Conservation (phyloP, 2,113 vertebrate species). For the Origma solitaria region DNA sequence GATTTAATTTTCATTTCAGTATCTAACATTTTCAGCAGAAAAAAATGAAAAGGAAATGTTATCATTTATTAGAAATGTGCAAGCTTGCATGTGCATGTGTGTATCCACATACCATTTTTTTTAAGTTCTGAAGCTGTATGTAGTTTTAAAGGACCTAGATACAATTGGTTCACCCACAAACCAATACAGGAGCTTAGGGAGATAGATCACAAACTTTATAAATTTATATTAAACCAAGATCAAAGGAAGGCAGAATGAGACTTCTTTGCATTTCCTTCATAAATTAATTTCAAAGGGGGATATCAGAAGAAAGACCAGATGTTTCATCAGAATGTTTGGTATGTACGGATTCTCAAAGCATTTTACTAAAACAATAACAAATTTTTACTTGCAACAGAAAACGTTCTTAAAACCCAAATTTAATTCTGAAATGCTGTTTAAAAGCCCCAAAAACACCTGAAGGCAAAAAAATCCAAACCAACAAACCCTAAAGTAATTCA, state of each 20-base stretch:
- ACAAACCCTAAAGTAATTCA: background rate
- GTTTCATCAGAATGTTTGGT: background rate
- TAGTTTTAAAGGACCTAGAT: background rate
- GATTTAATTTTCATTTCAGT: background rate
- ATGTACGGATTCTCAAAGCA: background rate
- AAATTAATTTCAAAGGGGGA: background rate
- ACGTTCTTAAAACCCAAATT: background rate
- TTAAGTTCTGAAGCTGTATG: background rate
- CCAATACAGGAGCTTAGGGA: background rate
- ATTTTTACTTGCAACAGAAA: background rate
- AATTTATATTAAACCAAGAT: background rate
- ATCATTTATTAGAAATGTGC: background rate
- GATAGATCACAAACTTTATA: background rate
- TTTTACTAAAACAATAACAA: background rate
- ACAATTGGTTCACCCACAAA: background rate
- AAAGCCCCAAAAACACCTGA: background rate
- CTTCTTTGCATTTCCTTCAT: background rate
- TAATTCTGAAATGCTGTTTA: background rate
- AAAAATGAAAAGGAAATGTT: background rate
- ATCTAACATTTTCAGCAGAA: background rate
- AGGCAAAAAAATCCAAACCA: background rate
- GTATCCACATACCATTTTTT: rapidly evolving
- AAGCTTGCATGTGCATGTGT: rapidly evolving
- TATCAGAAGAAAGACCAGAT: background rate
- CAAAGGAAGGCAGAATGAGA: background rate